These are phyloP conservation scores for Bothrops alternatus DNA, from an alignment of 2,797 vertebrate genomes.

Conservation along the genomic window DNA sequence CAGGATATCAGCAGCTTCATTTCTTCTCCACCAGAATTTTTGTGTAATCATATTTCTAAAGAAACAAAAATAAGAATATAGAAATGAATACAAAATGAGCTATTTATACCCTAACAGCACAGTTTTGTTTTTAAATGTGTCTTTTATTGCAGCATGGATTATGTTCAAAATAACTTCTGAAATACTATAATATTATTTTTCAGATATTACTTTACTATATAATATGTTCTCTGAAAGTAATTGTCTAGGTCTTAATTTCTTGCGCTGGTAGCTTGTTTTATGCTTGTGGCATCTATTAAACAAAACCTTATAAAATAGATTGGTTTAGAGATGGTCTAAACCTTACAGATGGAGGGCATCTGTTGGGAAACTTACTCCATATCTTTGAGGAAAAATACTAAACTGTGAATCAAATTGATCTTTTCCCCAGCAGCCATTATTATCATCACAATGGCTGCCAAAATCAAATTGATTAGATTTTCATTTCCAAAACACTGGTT, in stretches of 20 bases:
- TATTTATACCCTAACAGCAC: background rate
- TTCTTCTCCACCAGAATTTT: background rate
- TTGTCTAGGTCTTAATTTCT: slow-evolving; percentile 57
- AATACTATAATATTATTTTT: slow-evolving; percentile 62
- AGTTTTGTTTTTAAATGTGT: background rate
- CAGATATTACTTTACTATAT: slow-evolving; percentile 50
- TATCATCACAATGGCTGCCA: slow-evolving; percentile 18
- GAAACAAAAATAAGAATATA: background rate
- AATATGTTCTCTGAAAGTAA: slow-evolving; percentile 65
- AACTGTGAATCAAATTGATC: slow-evolving; percentile 27
- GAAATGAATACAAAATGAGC: background rate
- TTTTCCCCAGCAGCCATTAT: slow-evolving; percentile 26
- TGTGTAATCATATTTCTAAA: background rate
- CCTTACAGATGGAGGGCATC: slow-evolving; percentile 24
- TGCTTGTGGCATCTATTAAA: slow-evolving; percentile 47
- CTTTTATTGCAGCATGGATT: background rate
- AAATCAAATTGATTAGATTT: slow-evolving; percentile 34
- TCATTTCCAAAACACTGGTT: slow-evolving; percentile 28
- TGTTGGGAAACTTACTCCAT: slow-evolving; percentile 20
- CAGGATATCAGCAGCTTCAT: background rate
- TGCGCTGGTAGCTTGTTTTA: slow-evolving; percentile 44
- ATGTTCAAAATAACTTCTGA: slow-evolving; percentile 51
- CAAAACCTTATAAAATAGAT: background rate
- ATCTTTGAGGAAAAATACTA: slow-evolving; percentile 16
- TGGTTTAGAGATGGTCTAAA: slow-evolving; percentile 41